Conservation (phyloP, 2,888 invertebrate species). For the Euphydryas editha region DNA sequence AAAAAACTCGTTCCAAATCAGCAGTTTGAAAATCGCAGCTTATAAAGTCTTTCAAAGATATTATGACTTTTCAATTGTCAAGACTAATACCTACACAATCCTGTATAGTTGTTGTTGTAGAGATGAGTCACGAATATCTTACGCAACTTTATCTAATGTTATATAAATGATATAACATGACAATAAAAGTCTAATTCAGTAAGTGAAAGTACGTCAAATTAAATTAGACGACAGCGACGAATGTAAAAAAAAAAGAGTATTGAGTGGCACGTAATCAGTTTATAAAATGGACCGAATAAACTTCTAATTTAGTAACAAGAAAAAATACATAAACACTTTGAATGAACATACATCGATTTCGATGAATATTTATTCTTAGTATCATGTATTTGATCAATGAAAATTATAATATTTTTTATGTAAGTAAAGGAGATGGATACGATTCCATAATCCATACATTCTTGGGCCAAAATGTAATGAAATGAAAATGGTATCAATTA, state of each 20-base stretch:
- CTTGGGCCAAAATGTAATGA: no score
- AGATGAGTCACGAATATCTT: background rate
- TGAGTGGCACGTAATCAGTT: background rate
- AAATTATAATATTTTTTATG: no score
- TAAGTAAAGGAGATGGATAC: no score
- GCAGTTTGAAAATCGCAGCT: no score
- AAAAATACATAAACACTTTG: background rate
- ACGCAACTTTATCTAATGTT: background rate
- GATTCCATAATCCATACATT: no score
- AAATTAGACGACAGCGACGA: background rate
- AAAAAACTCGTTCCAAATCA: no score
- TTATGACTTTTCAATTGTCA: background rate
- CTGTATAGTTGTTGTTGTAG: background rate
- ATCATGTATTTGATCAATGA: no score
- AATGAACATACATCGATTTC: no score
- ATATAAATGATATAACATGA: background rate
- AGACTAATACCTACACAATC: background rate
- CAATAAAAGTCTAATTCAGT: background rate
- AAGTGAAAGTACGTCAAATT: constrained; percentile 7
- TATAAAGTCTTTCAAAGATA: background rate
- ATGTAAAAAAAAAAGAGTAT: background rate
- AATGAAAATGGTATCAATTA: no score
- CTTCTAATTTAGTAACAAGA: background rate
- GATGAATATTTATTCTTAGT: no score
- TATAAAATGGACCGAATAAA: background rate